phyloP scores from a whole-genome alignment of 2,888 invertebrate species.

The Diaperis boleti region DNA sequence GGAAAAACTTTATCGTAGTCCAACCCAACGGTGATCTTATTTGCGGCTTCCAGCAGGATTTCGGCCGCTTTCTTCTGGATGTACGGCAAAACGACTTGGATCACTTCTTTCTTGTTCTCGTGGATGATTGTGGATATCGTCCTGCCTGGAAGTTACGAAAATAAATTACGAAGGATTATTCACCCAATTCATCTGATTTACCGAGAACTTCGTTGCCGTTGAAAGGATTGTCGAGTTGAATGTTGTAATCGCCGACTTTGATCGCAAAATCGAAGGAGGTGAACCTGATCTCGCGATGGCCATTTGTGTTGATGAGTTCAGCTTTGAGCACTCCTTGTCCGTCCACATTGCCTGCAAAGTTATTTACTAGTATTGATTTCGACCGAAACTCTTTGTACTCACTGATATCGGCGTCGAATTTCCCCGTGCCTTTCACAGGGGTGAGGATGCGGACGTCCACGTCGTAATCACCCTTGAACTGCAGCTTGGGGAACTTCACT shows the following conservation, averaged over 20 bases:
- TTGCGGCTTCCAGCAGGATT: slow-evolving; percentile 69
- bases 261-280: slow-evolving; percentile 67
- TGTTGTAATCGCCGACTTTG: slow-evolving; percentile 69
- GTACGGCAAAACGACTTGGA: slow-evolving; percentile 70
- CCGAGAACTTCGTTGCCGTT: slow-evolving; percentile 44
- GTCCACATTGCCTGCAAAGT: slow-evolving; percentile 51
- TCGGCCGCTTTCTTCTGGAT: slow-evolving; percentile 70
- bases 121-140: slow-evolving; percentile 73
- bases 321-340: slow-evolving; percentile 64
- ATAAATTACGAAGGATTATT: too few species aligned
- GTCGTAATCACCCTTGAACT: slow-evolving; percentile 71
- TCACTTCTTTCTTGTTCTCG: slow-evolving; percentile 72
- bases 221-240: slow-evolving; percentile 70
- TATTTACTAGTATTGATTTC: too few species aligned
- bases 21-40: slow-evolving; percentile 70
- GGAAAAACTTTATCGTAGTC: slow-evolving; percentile 71
- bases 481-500: slow-evolving; percentile 69
- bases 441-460: slow-evolving; percentile 70
- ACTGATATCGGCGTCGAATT: slow-evolving; percentile 71
- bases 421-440: slow-evolving; percentile 72
- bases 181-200: too few species aligned
- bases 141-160: slow-evolving; percentile 64
- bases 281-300: slow-evolving; percentile 68
- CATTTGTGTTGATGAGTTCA: slow-evolving; percentile 58
- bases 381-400: too few species aligned